Base-by-base conservation (phyloP, 2,888 invertebrate genomes). In the Alviniconcha strummeri region DNA sequence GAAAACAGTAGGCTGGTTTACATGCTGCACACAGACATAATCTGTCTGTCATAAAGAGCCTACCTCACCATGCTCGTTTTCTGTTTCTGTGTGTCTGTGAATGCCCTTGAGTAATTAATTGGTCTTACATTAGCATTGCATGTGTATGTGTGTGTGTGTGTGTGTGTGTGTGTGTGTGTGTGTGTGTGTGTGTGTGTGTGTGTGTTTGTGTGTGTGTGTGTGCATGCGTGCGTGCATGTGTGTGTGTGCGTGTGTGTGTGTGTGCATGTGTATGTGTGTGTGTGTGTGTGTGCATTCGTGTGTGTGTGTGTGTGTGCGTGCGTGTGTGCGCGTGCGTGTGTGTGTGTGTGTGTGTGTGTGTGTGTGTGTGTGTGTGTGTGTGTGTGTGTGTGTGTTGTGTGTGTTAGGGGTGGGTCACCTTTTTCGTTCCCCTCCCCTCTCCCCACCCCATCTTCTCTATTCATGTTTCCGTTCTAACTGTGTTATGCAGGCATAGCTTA, bases 51-150 rank as follows among this genome's bases (percentile, higher is more conserved):
- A n/a, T n/a, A n/a, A n/a, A n/a, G n/a, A n/a, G n/a, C n/a, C n/a
- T n/a, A n/a, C n/a, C n/a, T n/a, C n/a, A n/a, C n/a, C n/a, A n/a
- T n/a, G n/a, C n/a, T n/a, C n/a, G n/a, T n/a, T 77, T 7, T 13
- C 5, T 75, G 5, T 75, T 11, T 54, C 6, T 55, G 75, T 75
- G 55, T 75, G 75, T 75, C 13, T 54, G 55, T n/a, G n/a, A n/a
- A n/a, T n/a, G n/a, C n/a, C n/a, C n/a, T n/a, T n/a, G n/a, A n/a
- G n/a, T n/a, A n/a, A n/a, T n/a, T n/a, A n/a, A n/a, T n/a, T n/a
- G n/a, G n/a, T 75, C 9, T 75, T 19, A 6, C 71, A 69, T 69
- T n/a, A 69, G 13, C 67, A 69, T 88, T 74, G 78, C 19, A 56
- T 13, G n/a, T 52, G n/a, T n/a, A n/a, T n/a, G n/a, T n/a, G n/a